These are phyloP conservation scores for Epizoanthus fatuus DNA, from an alignment of 92 coral and sea anemone genomes.

Conservation along the genomic window DNA sequence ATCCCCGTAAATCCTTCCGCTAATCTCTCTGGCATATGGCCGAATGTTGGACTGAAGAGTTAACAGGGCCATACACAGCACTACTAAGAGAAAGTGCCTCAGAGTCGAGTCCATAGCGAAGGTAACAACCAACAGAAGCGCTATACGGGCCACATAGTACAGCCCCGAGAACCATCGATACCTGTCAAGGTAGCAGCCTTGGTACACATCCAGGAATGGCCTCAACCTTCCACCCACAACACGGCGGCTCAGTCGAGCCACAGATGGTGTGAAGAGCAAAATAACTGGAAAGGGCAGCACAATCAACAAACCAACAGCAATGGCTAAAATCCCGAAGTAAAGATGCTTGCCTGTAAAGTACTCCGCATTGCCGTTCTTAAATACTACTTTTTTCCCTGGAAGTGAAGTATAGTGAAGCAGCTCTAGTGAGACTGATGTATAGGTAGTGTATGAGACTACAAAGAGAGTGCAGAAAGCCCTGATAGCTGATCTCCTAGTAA, in stretches of 20 bases:
- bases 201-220: slow-evolving; percentile 62
- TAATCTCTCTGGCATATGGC: slow-evolving; percentile 37
- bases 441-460: slow-evolving; percentile 76
- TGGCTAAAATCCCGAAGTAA: slow-evolving; percentile 64
- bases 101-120: slow-evolving; percentile 29
- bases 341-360: slow-evolving; percentile 63
- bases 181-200: slow-evolving; percentile 45
- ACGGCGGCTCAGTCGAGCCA: slow-evolving; percentile 42
- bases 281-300: slow-evolving; percentile 78
- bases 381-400: slow-evolving; percentile 51
- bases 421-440: slow-evolving; percentile 71
- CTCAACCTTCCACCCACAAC: slow-evolving; percentile 51
- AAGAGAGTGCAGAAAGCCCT: slow-evolving; percentile 79
- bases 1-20: neutral
- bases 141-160: slow-evolving; percentile 64
- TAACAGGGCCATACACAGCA: slow-evolving; percentile 37
- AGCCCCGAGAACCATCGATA: slow-evolving; percentile 72
- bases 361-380: slow-evolving; percentile 67
- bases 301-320: slow-evolving; percentile 59
- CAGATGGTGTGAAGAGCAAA: slow-evolving; percentile 52
- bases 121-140: slow-evolving; percentile 42
- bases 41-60: slow-evolving; percentile 65
- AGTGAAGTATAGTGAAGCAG: slow-evolving; percentile 65
- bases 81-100: slow-evolving; percentile 44
- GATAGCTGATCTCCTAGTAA: slow-evolving; percentile 76